Evolutionary conservation across 2,888 invertebrate genomes (phyloP), one percentile per base, ranked within the genome.

Genomic region (Aspidiotus rigidus): DNA sequence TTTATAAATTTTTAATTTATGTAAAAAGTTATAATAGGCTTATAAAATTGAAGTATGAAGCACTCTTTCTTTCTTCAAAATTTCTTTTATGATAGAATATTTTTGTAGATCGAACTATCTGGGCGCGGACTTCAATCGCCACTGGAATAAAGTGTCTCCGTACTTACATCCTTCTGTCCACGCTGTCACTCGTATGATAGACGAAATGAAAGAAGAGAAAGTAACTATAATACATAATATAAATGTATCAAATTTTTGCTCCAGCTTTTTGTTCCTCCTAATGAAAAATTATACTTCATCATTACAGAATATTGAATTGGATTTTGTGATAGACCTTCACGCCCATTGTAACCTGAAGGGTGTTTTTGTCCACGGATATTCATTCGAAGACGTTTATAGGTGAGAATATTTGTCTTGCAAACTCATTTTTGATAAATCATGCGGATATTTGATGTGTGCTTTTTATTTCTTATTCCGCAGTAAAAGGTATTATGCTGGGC

Each of bases 291-390:
- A 28, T 28, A 28, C 28, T 28, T 28, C 28, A 5, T 28, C n/a
- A n/a, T 64, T 79, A 73, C 77, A 83, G 79, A 83, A 83, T 72
- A 77, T 80, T 16, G 91, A 95, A 74, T 79, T 98, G 75, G 96
- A 97, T 79, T 93, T 96, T 77, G 90, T 95, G 72, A 84, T 99
- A 69, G 98, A 99, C 79, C 82, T 99, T 62, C 98, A 99, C 77
- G 91, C 93, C 8, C 94, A 98, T 77, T 86, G 91, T 13, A 94
- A 90, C 74, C 85, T 93, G 71, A 88, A 90, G 76, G 97, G 97
- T 9, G 88, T 93, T 67, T 98, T 97, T 79, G 88, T 97, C 72
- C 92, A 94, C 75, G 98, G 97, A 28, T 97, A 95, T 77, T 88
- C 90, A 0, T 94, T 92, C 75, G 92, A 93, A 75, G 93, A 94